Base-by-base conservation (phyloP, 2,888 invertebrate genomes). In the Imbricaverruca yamaguchii region DNA sequence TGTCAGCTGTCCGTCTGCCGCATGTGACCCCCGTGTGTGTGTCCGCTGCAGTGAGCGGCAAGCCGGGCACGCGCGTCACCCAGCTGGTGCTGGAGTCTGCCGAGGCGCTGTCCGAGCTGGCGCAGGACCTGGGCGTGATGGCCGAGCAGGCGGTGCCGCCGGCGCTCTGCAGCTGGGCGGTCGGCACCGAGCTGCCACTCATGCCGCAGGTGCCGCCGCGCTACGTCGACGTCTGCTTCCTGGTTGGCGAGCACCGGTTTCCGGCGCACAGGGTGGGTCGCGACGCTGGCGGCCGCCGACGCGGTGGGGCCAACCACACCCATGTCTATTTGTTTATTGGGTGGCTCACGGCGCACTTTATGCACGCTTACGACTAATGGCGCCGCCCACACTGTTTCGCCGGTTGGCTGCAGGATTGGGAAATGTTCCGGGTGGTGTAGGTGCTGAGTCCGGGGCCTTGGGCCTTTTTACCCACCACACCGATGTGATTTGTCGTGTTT, bases 161-260 rank as follows among this genome's bases (percentile, higher is more conserved):
- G 53, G 53, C 53, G 15, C 74, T 74, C 53, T 18, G 74, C 74
- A 55, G 74, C 74, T 74, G 74, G 25, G 80, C 77, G 23, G 74
- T 82, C 25, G 82, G 81, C 15, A 61, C 82, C 10, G 88, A 88
- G 82, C 85, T 89, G 61, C 86, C 87, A 55, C 84, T 85, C 39
- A 85, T 89, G 55, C 87, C 88, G 13, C 86, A 88, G 77, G 85
- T 86, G 39, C 85, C 86, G 11, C 82, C 84, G 8, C 81, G 85
- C 12, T 88, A 87, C 83, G 85, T 87, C 81, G 89, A 89, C 84
- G 83, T 89, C 13, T 86, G 87, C 81, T 87, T 89, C 82, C 83
- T 85, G 7, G 88, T 89, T 1, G 86, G 87, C 13, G 86, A 86
- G 18, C 85, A 87, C 82, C 84, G 85, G 55, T 89, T 89, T 83